Evolutionary conservation across 2,888 invertebrate species (phyloP), one percentile per base, ranked within the genome.

Genomic region (Dolichomitus sp.): DNA sequence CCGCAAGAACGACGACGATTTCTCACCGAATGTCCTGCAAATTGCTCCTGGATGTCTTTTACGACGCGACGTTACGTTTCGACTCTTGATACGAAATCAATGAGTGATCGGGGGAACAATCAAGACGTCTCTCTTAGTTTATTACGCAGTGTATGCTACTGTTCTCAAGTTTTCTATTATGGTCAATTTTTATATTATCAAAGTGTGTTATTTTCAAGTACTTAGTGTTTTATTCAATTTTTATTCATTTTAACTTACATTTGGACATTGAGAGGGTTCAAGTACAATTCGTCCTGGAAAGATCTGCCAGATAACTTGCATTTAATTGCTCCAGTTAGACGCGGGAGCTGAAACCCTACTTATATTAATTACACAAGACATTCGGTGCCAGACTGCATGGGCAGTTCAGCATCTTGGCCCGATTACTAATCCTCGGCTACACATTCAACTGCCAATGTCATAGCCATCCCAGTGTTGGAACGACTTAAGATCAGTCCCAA

Each of bases 291-390:
- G 2, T 27, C 27, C 14, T 69, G 45, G 30, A n/a, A 66, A 59
- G 12, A 23, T 48, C 57, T 27, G 66, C 59, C 48, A 12, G 40
- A 42, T 37, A 17, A 52, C 45, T 66, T 75, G 68, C 54, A 57
- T 69, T 82, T 82, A 80, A 84, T 77, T 69, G 80, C 76, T 42
- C 73, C 40, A 17, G 1, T 48, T 45, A 30, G 66, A 73, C 59
- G 37, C 61, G 59, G 42, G 50, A 68, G 50, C 69, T 81, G 52
- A 59, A 70, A 52, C 61, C 57, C 63, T 76, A 80, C 82, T 82
- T 59, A 82, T 82, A 80, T 77, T 82, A 84, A 84, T 82, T 82
- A 73, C 70, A 27, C 7, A 54, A 33, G 65, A 23, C 66, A 73
- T 83, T 82, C 70, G 72, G 76, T 61, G 52, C 54, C 73, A 45